Base-by-base conservation (phyloP, 1,140 invertebrate genomes). In the Leptinotarsa undecemlineata region DNA sequence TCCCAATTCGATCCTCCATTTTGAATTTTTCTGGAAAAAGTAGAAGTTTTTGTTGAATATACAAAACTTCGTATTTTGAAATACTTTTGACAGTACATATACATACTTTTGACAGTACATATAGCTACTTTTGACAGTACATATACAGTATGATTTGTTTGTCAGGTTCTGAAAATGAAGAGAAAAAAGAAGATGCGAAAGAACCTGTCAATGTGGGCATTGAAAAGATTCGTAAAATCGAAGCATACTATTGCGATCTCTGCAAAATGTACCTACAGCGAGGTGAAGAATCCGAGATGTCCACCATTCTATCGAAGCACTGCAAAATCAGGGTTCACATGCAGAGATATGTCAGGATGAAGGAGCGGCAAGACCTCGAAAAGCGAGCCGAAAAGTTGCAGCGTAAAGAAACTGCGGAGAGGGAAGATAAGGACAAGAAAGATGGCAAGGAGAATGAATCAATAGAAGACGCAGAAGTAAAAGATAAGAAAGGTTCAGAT, bases 131-230 rank as follows among this genome's bases (percentile, higher is more conserved):
- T 67, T 33, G 17, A 13, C 11, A 63, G 13, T 63, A 5, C 5
- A 21, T 63, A 21, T 63, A 61, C 8, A 14, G 20, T 23, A 21
- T 3, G n/a, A 63, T 63, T 42, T 42, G 17, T 42, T 15, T 68
- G 64, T 42, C 33, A 74, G 79, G 84, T 79, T 83, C 84, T 75
- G 85, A 85, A 85, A 91, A 90, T 79, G 87, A 81, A 68, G 75
- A 74, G 21, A 75, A 74, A 79, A 85, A 76, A 81, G 84, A 77
- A 4, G 66, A 68, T 1, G 33, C 4, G 4, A 83, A 68, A 77
- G 89, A 91, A 51, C 89, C 90, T 84, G 90, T 92, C 14, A 91
- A 92, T 79, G 90, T 94, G 74, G 93, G 93, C n/a, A 88, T 88
- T 69, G 92, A 94, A 78, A 91, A 90, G 77, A 91, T 94, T 23